Evolutionary conservation across 2,888 invertebrate species (phyloP).

Genomic region (Polyommatus icarus): DNA sequence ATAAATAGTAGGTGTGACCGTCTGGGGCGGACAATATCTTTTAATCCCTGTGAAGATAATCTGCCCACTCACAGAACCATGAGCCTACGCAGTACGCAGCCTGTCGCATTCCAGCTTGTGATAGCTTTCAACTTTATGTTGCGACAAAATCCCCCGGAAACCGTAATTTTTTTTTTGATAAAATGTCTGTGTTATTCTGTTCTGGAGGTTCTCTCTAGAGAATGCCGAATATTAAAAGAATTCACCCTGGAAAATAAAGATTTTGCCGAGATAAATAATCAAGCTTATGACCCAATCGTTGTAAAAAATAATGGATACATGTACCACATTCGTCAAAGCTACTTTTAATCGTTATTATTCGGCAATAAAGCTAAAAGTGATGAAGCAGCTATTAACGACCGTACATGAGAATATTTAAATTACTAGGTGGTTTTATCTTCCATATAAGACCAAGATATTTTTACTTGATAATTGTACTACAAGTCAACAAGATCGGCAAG

Average conservation of each 20-base stretch:
- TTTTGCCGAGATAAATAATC: neutral
- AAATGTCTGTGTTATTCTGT: no score
- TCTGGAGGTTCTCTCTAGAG: no score
- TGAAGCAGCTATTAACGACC: neutral
- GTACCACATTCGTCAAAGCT: no score
- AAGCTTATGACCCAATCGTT: no score
- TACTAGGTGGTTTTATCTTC: neutral
- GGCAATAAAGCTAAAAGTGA: no score
- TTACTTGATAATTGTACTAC: neutral
- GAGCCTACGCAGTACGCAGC: neutral
- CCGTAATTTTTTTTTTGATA: no score
- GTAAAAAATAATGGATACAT: no score
- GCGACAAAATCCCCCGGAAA: neutral
- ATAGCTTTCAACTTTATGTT: neutral
- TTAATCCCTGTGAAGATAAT: neutral
- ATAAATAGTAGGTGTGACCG: neutral
- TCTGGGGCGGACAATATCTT: neutral
- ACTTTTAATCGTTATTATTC: no score
- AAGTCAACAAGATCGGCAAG: neutral
- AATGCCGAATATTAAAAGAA: no score
- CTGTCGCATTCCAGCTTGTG: neutral
- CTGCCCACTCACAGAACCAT: constrained; percentile 1
- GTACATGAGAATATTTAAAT: neutral
- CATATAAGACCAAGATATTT: neutral
- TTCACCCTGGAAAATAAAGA: neutral